These are phyloP conservation scores for Papilio helenus DNA, from an alignment of 1,140 invertebrate genomes.

Conservation along the genomic window DNA sequence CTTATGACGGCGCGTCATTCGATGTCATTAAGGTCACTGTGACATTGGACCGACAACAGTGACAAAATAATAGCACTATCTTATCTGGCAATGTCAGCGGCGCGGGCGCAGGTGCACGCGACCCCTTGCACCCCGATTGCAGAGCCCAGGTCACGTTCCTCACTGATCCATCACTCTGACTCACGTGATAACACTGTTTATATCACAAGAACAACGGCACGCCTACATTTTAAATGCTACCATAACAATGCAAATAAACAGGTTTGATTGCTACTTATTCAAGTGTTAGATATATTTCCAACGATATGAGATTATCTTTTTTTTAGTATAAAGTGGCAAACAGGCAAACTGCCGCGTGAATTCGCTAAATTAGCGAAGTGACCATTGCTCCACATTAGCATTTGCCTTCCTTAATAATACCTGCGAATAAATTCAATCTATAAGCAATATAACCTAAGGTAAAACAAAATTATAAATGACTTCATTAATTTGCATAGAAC, in stretches of 20 bases:
- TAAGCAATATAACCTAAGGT: background rate
- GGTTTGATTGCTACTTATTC: background rate
- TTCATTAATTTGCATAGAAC: background rate
- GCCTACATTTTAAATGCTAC: constrained; percentile 5
- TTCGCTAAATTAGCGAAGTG: too few relatives aligned
- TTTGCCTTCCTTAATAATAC: too few relatives aligned
- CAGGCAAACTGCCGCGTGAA: too few relatives aligned
- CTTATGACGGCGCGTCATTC: constrained; percentile 75
- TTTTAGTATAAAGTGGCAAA: too few relatives aligned
- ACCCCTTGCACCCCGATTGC: constrained; percentile 67
- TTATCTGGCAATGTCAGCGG: constrained; percentile 80
- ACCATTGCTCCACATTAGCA: too few relatives aligned
- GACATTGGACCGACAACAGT: constrained; percentile 79
- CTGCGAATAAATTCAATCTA: too few relatives aligned
- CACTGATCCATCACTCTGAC: constrained; percentile 42
- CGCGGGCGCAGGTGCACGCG: constrained; percentile 75
- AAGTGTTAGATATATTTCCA: background rate
- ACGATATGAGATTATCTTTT: background rate
- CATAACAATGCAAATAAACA: constrained; percentile 9
- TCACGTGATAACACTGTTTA: constrained; percentile 41
- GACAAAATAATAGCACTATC: constrained; percentile 81
- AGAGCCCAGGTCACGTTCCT: constrained; percentile 45
- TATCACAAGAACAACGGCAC: constrained; percentile 14
- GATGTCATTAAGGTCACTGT: constrained; percentile 81
- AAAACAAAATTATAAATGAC: background rate